Evolutionary conservation across 1,140 invertebrate genomes (phyloP), one percentile per base, ranked within the genome.

Genomic region (Pteromalus puparum): DNA sequence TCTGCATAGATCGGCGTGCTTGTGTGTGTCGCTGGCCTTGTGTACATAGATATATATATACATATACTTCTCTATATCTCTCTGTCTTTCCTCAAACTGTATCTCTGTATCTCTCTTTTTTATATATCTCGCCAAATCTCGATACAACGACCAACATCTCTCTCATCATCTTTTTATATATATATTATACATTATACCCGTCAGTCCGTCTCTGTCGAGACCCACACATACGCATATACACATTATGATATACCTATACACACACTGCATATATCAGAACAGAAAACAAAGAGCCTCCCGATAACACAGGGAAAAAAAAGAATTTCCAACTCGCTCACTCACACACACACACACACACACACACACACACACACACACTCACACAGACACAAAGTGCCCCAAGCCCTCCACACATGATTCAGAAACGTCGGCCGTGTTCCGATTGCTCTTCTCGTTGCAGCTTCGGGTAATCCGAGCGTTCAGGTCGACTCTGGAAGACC

Each of bases 401-500:
- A 48, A 21, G 53, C 76, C n/a, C 53, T n/a, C 77, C 79, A 86
- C 53, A 85, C 24, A 83, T 68, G 18, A 76, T 15, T 82, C 26
- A 79, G 65, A 85, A 67, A 90, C 88, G 89, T 89, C 89, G 90
- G 90, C 90, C 89, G 92, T 92, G 90, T 91, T 90, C 92, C 89
- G 91, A 90, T 92, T 89, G 91, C 90, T 90, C 91, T 91, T 91
- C 89, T 92, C 92, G 90, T 97, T 97, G 95, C 98, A 99, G 99
- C 97, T 99, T 95, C 97, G 99, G 95, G 99, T 99, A 95, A 99
- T 99, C 95, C 97, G 98, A 95, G 99, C 99, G 93, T 99, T 99
- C 97, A 99, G 98, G 95, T 99, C 98, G 91, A 99, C 97, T 92
- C 95, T 99, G 95, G 99, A 99, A 96, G 99, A 99, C 95, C 95